Evolutionary conservation across 2,888 invertebrate species (phyloP).

Genomic region (Trissonchulus sp.): DNA sequence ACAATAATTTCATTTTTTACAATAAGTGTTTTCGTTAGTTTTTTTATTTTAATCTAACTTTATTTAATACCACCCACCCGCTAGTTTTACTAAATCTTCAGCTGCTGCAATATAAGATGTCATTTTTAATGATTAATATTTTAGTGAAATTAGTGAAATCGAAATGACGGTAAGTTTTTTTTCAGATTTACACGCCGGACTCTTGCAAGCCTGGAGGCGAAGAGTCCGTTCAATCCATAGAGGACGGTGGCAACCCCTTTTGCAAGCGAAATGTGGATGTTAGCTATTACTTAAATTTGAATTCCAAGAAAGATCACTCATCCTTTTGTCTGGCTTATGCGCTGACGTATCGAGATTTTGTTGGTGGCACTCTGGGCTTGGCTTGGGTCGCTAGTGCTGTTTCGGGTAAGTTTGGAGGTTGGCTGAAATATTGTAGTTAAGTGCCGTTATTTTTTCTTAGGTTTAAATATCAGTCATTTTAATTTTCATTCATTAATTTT

Average conservation of each 20-base stretch:
- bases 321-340: conserved; percentile 99
- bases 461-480: too few species aligned
- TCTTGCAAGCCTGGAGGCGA: conserved; percentile 64
- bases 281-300: conserved; percentile 94
- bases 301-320: conserved; percentile 92
- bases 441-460: too few species aligned
- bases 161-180: too few species aligned
- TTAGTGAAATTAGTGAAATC: too few species aligned
- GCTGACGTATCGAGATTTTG: conserved; percentile 92
- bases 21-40: neutral
- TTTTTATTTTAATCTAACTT: conserved; percentile 24
- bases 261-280: conserved; percentile 97
- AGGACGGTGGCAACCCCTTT: conserved; percentile 59
- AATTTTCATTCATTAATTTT: too few species aligned
- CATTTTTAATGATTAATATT: too few species aligned
- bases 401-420: conserved; percentile 50
- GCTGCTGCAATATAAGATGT: too few species aligned
- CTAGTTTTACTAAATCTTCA: too few species aligned
- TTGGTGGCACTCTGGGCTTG: conserved; percentile 93
- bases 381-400: conserved; percentile 99
- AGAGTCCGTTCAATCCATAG: conserved; percentile 1
- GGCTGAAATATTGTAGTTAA: too few species aligned
- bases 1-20: too few species aligned
- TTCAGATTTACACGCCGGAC: conserved; percentile 81
- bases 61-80: too few species aligned